phyloP scores from a whole-genome alignment of 2,888 invertebrate species.

The Luffia ferchaultella region DNA sequence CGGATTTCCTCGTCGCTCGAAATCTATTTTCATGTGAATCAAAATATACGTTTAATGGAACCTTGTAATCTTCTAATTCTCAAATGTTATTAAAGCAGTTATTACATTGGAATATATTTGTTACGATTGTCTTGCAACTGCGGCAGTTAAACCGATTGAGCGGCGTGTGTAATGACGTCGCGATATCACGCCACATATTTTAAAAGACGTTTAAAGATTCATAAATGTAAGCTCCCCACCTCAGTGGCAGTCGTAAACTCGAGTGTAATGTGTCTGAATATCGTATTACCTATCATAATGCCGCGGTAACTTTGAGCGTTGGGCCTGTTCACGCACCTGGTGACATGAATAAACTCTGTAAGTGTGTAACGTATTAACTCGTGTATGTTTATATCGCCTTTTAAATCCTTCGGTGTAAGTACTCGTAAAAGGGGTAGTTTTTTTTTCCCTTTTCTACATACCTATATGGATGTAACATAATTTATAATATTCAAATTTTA shows the following conservation, averaged over 20 bases:
- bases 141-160: conserved; percentile 4
- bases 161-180: conserved; percentile 5
- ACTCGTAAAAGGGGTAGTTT: background rate
- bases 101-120: background rate
- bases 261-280: conserved; percentile 50
- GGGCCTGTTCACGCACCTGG: conserved; percentile 49
- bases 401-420: background rate
- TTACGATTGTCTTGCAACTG: background rate
- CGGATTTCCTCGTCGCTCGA: too few species aligned
- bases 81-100: too few species aligned
- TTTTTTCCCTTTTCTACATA: too few species aligned
- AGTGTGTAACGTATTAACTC: conserved; percentile 20
- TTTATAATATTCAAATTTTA: background rate
- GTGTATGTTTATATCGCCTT: background rate
- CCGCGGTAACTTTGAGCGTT: conserved; percentile 40
- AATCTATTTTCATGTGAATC: too few species aligned
- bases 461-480: background rate
- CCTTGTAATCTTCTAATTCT: too few species aligned
- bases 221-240: conserved; percentile 49
- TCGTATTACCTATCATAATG: conserved; percentile 39
- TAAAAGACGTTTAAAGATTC: conserved; percentile 57
- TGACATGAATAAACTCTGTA: conserved; percentile 47
- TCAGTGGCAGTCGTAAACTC: conserved; percentile 52
- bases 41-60: too few species aligned
- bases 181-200: conserved; percentile 34